These are phyloP conservation scores for Drosophila neotestacea DNA, from an alignment of 2,888 invertebrate genomes.

Conservation along the genomic window DNA sequence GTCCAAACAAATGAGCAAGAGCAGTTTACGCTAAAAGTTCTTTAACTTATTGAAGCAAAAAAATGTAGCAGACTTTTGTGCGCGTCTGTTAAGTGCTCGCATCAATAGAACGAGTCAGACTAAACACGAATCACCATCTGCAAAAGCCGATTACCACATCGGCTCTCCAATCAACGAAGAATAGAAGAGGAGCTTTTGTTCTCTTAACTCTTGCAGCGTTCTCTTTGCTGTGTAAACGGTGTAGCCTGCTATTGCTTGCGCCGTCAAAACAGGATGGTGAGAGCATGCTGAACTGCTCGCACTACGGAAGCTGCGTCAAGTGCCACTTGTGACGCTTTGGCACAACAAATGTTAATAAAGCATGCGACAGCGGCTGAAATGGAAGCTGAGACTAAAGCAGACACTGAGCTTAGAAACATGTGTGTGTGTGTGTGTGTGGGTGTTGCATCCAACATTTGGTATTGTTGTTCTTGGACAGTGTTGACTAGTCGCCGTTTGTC, in stretches of 20 bases:
- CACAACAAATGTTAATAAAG: constrained; percentile 65
- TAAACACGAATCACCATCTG: constrained; percentile 31
- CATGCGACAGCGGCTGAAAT: constrained; percentile 50
- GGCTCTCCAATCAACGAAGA: neutral
- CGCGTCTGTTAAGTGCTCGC: constrained; percentile 31
- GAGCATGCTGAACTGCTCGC: constrained; percentile 46
- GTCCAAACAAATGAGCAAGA: constrained; percentile 26
- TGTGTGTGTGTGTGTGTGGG: constrained; percentile 35
- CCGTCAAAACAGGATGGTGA: constrained; percentile 53
- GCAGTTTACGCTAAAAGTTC: constrained; percentile 21
- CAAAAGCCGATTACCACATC: constrained; percentile 32
- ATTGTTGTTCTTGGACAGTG: constrained; percentile 47
- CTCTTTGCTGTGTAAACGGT: constrained; percentile 60
- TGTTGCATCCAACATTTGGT: constrained; percentile 67
- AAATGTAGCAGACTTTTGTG: constrained; percentile 32
- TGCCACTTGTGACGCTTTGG: constrained; percentile 69
- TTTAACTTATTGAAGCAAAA: constrained; percentile 6
- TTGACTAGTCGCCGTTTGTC: constrained; percentile 52
- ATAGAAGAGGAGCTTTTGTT: constrained; percentile 55
- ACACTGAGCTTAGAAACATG: constrained; percentile 20
- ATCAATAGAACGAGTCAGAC: constrained; percentile 33
- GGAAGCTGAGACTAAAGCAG: constrained; percentile 19
- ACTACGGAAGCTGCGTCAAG: constrained; percentile 55
- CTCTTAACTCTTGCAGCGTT: constrained; percentile 60
- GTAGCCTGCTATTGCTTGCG: constrained; percentile 71